Base-by-base conservation (phyloP, 37 sponge, comb jelly and placozoan species). In the Ianthella basta region DNA sequence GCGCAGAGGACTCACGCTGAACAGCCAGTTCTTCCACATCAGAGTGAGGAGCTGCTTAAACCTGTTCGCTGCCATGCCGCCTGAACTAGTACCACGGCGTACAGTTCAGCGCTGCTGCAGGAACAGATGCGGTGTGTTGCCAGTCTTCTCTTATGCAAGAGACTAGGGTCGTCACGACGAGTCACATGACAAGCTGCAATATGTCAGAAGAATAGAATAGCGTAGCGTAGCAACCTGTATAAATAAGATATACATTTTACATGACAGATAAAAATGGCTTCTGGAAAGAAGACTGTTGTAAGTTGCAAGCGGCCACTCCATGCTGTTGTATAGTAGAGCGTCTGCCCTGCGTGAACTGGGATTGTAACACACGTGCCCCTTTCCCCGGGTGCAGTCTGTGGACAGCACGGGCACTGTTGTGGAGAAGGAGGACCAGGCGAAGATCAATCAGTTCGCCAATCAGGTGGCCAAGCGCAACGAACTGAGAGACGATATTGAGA, bases 21-120 rank as follows among this genome's bases (percentile, higher is more conserved):
- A 94, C 14, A 94, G 86, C 94, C 94, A 94, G 87, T 94, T 94
- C 81, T 94, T 94, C 88, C 91, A 94, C 34, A 94, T 40, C 40
- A 94, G 78, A 1, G 90, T 82, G 15, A 82, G 55, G 0, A 90
- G 66, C 56, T 94, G 94, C 37, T 82, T 82, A 6, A 78, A 87
- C 15, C 86, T 88, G 38, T 34, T 59, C 19, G 91, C 94, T 16
- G 88, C 94, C 94, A 94, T 94, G 12, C 15, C 34, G 35, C 13
- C 38, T 30, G 4, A 20, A 29, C 73, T 30, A 72, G 27, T 33
- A 72, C 38, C 32, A 72, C 6, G 1, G 73, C 13, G 36, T 33
- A 32, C 73, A 8, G 21, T 12, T 36, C 32, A 36, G 21, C 4
- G 21, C 27, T 27, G 2, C 65, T 24, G 50, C 50, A 44, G 50